Conservation (phyloP, 2,113 vertebrate genomes). For the Sinocyclocheilus anshuiensis region DNA sequence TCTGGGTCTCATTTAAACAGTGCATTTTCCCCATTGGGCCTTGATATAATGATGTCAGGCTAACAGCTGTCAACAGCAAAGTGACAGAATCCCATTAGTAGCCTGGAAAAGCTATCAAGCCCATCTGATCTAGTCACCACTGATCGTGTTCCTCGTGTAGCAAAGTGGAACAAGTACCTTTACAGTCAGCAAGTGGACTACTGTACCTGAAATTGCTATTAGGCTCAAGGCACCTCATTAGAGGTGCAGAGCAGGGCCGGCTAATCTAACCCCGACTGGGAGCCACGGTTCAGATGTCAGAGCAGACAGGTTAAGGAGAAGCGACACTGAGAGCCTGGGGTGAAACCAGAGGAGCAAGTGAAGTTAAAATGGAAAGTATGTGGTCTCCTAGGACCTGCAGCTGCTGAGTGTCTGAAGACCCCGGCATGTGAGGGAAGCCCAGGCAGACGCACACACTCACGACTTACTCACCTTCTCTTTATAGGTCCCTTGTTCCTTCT, state of each 20-base stretch:
- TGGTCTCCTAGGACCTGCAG: background rate
- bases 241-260: background rate
- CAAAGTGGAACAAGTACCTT: slow-evolving; percentile 27
- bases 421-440: background rate
- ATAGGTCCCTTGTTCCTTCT: slow-evolving; percentile 96
- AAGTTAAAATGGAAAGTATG: slow-evolving; percentile 44
- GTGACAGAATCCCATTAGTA: slow-evolving; percentile 23
- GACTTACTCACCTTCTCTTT: slow-evolving; percentile 89
- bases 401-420: slow-evolving; percentile 41
- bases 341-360: slow-evolving; percentile 30
- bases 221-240: slow-evolving; percentile 56
- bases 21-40: background rate
- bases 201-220: slow-evolving; percentile 42
- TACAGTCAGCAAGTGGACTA: slow-evolving; percentile 1
- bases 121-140: slow-evolving; percentile 24
- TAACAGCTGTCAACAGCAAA: slow-evolving; percentile 34
- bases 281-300: slow-evolving; percentile 41
- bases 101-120: slow-evolving; percentile 32
- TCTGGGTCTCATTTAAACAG: slow-evolving; percentile 22
- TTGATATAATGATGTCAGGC: slow-evolving; percentile 24
- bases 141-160: slow-evolving; percentile 12
- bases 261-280: slow-evolving; percentile 41
- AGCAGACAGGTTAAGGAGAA: slow-evolving; percentile 51
- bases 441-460: background rate
- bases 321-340: slow-evolving; percentile 27